phyloP scores from a whole-genome alignment of 2,797 vertebrate species.

The Hozukius guyotensis region DNA sequence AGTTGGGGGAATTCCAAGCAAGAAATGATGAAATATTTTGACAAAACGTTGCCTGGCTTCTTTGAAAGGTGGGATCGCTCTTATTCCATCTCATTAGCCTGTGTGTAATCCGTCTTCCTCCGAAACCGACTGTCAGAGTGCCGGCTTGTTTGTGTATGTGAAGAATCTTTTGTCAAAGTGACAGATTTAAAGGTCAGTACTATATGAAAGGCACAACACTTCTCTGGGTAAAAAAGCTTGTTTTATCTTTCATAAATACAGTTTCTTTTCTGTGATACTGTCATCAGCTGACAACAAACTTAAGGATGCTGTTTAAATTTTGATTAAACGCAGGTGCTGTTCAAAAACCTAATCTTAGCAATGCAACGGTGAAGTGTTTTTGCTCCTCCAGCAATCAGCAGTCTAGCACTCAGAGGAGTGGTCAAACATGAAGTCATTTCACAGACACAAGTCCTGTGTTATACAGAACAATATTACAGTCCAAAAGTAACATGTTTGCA shows the following conservation, averaged over 20 bases:
- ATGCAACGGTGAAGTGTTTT: slow-evolving; percentile 14
- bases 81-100: slow-evolving; percentile 65
- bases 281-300: slow-evolving; percentile 12
- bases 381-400: background rate
- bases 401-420: slow-evolving; percentile 2
- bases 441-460: background rate
- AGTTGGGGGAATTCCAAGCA: slow-evolving; percentile 42
- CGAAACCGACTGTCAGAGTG: slow-evolving; percentile 25
- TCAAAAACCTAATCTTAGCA: background rate
- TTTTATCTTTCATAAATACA: slow-evolving; percentile 29
- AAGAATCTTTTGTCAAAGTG: slow-evolving; percentile 52
- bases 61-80: slow-evolving; percentile 58
- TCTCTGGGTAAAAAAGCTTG: background rate
- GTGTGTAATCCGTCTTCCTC: slow-evolving; percentile 51
- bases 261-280: slow-evolving; percentile 6
- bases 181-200: slow-evolving; percentile 62
- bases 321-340: background rate
- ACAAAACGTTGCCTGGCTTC: slow-evolving; percentile 48
- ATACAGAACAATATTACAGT: background rate
- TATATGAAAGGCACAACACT: slow-evolving; percentile 29
- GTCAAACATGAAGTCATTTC: slow-evolving; percentile 19
- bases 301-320: background rate
- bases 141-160: slow-evolving; percentile 30
- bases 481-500: slow-evolving; percentile 19
- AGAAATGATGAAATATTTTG: slow-evolving; percentile 61